Conservation (phyloP, 2,888 invertebrate species). For the Elegia similella region DNA sequence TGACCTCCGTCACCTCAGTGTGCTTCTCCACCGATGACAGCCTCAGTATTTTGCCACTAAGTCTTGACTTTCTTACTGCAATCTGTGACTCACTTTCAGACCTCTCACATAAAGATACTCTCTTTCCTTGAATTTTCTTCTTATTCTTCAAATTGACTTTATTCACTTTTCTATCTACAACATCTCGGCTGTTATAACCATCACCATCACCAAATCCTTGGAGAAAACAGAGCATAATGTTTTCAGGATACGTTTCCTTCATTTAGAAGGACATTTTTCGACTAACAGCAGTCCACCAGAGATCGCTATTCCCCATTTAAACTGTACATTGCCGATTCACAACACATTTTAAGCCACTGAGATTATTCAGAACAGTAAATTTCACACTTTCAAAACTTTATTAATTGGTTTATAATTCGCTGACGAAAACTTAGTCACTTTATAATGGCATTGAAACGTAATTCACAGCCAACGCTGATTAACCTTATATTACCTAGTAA, state of each 20-base stretch:
- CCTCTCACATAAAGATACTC: constrained; percentile 39
- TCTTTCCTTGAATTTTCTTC: constrained; percentile 46
- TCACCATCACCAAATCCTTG: constrained; percentile 83
- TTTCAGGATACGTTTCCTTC: constrained; percentile 74
- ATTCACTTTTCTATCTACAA: constrained; percentile 46
- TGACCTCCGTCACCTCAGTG: constrained; percentile 56
- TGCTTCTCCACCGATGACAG: constrained; percentile 52
- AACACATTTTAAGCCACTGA: constrained; percentile 1
- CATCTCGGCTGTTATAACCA: constrained; percentile 56
- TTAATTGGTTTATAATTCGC: constrained; percentile 1
- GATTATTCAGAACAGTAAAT: not conserved
- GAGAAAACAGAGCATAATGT: constrained; percentile 87
- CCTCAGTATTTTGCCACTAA: constrained; percentile 58
- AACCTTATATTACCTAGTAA: not conserved
- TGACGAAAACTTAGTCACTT: constrained; percentile 11
- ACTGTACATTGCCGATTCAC: not conserved
- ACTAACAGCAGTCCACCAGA: constrained; percentile 22
- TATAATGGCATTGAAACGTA: constrained; percentile 20
- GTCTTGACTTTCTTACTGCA: constrained; percentile 44
- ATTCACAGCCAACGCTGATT: not conserved
- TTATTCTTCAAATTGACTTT: constrained; percentile 50
- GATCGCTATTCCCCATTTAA: not conserved
- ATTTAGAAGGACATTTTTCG: constrained; percentile 69
- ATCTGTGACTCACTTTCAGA: constrained; percentile 22
- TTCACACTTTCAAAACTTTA: not conserved